Evolutionary conservation across 1,140 invertebrate genomes (phyloP), one percentile per base, ranked within the genome.

Genomic region (Lepidurus apus): DNA sequence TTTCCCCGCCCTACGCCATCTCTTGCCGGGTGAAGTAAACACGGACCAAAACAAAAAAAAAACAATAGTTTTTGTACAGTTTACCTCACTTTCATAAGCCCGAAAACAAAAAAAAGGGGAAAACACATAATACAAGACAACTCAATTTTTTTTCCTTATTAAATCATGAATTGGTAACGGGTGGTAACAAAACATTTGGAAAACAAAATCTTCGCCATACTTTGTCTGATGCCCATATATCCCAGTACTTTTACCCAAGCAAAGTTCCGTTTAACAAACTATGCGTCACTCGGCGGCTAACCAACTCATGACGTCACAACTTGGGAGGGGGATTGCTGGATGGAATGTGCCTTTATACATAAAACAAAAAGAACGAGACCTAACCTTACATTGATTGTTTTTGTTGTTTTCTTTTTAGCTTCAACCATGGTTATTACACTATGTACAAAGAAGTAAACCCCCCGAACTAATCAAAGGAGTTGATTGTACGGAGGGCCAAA

Each of bases 351-450:
- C n/a, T 11, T 65, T 65, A 21, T 65, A 65, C 53, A 65, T 21
- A 65, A 21, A 13, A 65, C 8, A 21, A 65, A 21, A 65, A 65
- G 21, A 65, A 65, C 53, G 53, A 65, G 53, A 21, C 53, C 53
- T 65, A 65, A 65, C 53, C 53, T 65, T 34, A 34, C 34, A 34
- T 34, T 34, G 34, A 34, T 34, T 34, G 34, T 34, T 34, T 34
- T 34, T 34, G 34, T 34, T 2, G 34, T 34, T 34, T 65, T 65
- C 21, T 5, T 21, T 65, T 47, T 65, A 65, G 53, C 53, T 13
- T 65, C 53, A 65, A 65, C n/a, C 53, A 65, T 65, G 53, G 53
- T 65, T 65, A 65, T 65, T 65, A 65, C 53, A 65, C 17, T 65
- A 65, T 65, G 53, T 65, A 65, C 53, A 65, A 9, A 65, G 21